A percentile compares a stretch with the other conserved stretches of the same genome.
Evolutionary conservation across 1,140 invertebrate genomes (phyloP).

Genomic region (Drosophila nikananu): DNA sequence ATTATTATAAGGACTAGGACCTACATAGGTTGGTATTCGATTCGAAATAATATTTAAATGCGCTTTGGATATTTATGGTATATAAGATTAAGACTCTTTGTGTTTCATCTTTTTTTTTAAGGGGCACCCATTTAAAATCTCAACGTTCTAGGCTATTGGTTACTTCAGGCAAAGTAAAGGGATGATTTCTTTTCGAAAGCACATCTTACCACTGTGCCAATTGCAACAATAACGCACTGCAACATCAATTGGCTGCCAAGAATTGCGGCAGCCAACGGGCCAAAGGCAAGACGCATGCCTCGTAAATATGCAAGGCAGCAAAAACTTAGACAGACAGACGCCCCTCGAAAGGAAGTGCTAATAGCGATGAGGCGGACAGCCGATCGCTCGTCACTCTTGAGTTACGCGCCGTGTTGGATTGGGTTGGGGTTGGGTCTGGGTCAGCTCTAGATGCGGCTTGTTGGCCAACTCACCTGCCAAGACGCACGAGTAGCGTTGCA

Average conservation of each 20-base stretch:
- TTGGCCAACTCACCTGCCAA: constrained; percentile 72
- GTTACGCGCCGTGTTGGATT: constrained; percentile 56
- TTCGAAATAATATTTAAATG: background rate
- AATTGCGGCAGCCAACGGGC: constrained; percentile 49
- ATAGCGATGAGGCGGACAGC: constrained; percentile 71
- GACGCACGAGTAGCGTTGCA: constrained; percentile 26
- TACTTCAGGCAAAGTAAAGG: background rate
- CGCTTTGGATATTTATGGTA: too few species aligned
- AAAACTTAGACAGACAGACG: constrained; percentile 82
- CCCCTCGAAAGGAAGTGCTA: constrained; percentile 77
- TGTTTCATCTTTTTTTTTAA: too few species aligned
- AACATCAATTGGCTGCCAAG: constrained; percentile 71
- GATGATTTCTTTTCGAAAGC: background rate
- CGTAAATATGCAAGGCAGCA: constrained; percentile 82
- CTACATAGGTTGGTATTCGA: too few species aligned
- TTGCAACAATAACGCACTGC: constrained; percentile 60
- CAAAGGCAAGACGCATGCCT: constrained; percentile 72
- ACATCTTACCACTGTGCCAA: constrained; percentile 48
- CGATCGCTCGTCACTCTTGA: constrained; percentile 65
- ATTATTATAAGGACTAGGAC: background rate
- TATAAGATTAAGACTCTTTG: too few species aligned
- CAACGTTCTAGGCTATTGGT: background rate
- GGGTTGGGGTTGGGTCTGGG: constrained; percentile 36
- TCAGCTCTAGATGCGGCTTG: constrained; percentile 18
- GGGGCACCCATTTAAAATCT: background rate